Base-by-base conservation (phyloP, 2,888 invertebrate species). In the Hirtodrosophila confusa region DNA sequence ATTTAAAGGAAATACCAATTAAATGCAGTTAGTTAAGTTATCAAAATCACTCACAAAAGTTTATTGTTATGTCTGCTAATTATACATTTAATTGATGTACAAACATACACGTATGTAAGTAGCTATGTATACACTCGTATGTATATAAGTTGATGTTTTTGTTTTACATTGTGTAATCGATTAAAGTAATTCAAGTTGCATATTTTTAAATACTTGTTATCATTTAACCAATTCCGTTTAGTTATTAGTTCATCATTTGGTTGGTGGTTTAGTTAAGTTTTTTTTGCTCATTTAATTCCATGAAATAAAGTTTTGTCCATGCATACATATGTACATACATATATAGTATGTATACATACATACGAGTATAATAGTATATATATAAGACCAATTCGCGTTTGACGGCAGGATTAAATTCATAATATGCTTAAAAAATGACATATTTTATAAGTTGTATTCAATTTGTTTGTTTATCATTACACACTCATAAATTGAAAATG, bases 361-460 rank as follows among this genome's bases (percentile, higher is more conserved):
- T 69, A 72, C 17, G 17, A 17, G 17, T 56, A 80, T 57, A 43
- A 60, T 49, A 31, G 9, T 64, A 50, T 78, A 70, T 50, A 63
- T 75, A 75, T 69, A 75, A 84, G 75, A 79, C 72, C 88, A 88
- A 83, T 87, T 79, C 84, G 79, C 80, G 74, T 63, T 69, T 74
- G 58, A 86, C 88, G 88, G 88, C 89, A 89, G 88, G 88, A 88
- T 74, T 83, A 71, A 83, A 89, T 87, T 87, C 78, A 75, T 68
- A 69, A 77, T 80, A 87, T 80, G 78, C 66, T 72, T 72, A n/a
- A 80, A 84, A 80, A 84, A 63, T 66, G 54, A 86, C 83, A 86
- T 82, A 86, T 62, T 54, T 58, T 45, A 56, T 62, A 58, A 44
- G 41, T 55, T 41, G 54, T 64, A 57, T 53, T 48, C 50, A 31